A percentile compares a stretch with the other conserved stretches of the same genome.
phyloP scores from a whole-genome alignment of 1,140 invertebrate species.

The Vollenhovia emeryi region DNA sequence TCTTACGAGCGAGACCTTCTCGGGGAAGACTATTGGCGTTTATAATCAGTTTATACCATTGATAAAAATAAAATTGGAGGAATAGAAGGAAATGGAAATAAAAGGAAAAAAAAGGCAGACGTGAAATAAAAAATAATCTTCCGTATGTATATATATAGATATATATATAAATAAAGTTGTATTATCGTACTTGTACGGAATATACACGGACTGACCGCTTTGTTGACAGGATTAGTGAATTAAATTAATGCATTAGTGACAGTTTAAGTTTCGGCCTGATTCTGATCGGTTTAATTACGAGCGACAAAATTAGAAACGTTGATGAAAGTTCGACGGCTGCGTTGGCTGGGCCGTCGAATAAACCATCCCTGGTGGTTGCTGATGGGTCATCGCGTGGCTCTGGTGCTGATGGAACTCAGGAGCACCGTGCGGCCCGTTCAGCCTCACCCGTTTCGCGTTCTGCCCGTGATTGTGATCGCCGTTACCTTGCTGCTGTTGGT shows the following conservation, averaged over 20 bases:
- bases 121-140: constrained; percentile 7
- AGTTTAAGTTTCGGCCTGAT: constrained; percentile 33
- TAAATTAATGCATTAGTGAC: constrained; percentile 59
- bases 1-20: not conserved
- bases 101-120: not conserved
- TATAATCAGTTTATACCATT: not conserved
- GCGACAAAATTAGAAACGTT: constrained; percentile 79
- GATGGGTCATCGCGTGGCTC: constrained; percentile 83
- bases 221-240: constrained; percentile 58
- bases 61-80: not conserved
- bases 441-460: constrained; percentile 85
- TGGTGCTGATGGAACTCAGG: constrained; percentile 85
- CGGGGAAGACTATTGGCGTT: not conserved
- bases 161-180: constrained; percentile 73
- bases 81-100: not conserved
- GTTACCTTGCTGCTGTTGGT: constrained; percentile 84
- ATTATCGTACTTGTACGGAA: constrained; percentile 70
- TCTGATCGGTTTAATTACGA: not conserved
- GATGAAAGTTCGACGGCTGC: constrained; percentile 84
- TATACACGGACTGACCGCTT: constrained; percentile 64
- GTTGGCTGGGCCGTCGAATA: constrained; percentile 83
- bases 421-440: constrained; percentile 85
- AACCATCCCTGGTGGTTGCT: constrained; percentile 84
- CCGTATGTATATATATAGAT: not conserved
- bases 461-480: constrained; percentile 85